These are phyloP conservation scores for Oxytorus armatus DNA, from an alignment of 2,888 invertebrate species.

Conservation along the genomic window DNA sequence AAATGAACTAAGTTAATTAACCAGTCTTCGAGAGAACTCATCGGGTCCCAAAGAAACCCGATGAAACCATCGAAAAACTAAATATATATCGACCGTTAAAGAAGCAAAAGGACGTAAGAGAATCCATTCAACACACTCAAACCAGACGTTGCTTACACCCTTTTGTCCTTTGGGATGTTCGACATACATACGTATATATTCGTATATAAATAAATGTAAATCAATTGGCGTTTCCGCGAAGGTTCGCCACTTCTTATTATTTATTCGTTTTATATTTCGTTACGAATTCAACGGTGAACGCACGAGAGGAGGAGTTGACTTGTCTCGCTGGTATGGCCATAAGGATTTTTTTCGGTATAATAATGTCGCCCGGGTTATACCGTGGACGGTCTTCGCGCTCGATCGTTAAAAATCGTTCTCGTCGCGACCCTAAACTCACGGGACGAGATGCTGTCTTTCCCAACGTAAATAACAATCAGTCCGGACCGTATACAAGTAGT, in stretches of 20 bases:
- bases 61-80: conserved; percentile 33
- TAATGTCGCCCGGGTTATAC: conserved; percentile 63
- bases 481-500: conserved; percentile 34
- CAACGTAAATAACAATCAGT: conserved; percentile 72
- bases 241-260: conserved; percentile 31
- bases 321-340: conserved; percentile 21
- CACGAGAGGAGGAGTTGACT: conserved; percentile 28
- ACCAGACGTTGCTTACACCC: not conserved
- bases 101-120: not conserved
- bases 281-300: conserved; percentile 42
- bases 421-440: conserved; percentile 59
- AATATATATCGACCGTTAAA: not conserved
- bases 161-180: not conserved
- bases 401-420: conserved; percentile 60
- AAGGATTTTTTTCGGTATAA: conserved; percentile 36
- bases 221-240: conserved; percentile 60
- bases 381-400: conserved; percentile 22
- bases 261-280: conserved; percentile 40
- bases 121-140: not conserved
- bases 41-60: conserved; percentile 27
- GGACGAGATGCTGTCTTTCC: conserved; percentile 49
- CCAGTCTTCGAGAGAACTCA: conserved; percentile 21
- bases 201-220: conserved; percentile 52
- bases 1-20: conserved; percentile 58
- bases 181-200: conserved; percentile 2